Conservation (phyloP, 1,140 invertebrate genomes). For the Brachionus angularis region DNA sequence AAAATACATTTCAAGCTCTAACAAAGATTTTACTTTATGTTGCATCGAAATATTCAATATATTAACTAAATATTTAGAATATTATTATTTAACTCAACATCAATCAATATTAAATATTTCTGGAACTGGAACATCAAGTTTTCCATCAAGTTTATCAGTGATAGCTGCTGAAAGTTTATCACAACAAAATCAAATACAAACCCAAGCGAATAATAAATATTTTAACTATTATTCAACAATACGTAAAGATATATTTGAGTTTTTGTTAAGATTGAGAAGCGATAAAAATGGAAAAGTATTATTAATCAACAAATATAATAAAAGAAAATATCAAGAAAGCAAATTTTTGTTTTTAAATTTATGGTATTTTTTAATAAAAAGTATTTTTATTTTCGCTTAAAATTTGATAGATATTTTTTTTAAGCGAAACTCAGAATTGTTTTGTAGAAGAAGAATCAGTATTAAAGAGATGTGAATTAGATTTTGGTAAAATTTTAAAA, state of each 20-base stretch:
- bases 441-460: no score
- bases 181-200: background rate
- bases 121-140: no score
- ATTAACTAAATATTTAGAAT: slow-evolving; percentile 25
- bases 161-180: slow-evolving; percentile 4
- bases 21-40: background rate
- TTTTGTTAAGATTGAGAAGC: slow-evolving; percentile 34
- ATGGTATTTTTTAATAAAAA: no score
- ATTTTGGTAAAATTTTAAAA: slow-evolving; percentile 32
- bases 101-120: background rate
- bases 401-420: background rate
- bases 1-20: background rate
- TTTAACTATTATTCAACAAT: slow-evolving; percentile 25
- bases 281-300: background rate
- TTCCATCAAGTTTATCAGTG: background rate
- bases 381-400: no score
- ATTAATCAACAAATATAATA: background rate
- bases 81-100: slow-evolving; percentile 28
- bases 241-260: slow-evolving; percentile 28
- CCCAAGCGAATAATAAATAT: slow-evolving; percentile 6
- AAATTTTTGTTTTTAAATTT: slow-evolving; percentile 1
- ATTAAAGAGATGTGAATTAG: slow-evolving; percentile 33
- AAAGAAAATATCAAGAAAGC: background rate
- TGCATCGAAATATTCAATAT: slow-evolving; percentile 25
- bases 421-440: slow-evolving; percentile 7